phyloP scores from a whole-genome alignment of 2,113 vertebrate genomes.

The Boleophthalmus pectinirostris region DNA sequence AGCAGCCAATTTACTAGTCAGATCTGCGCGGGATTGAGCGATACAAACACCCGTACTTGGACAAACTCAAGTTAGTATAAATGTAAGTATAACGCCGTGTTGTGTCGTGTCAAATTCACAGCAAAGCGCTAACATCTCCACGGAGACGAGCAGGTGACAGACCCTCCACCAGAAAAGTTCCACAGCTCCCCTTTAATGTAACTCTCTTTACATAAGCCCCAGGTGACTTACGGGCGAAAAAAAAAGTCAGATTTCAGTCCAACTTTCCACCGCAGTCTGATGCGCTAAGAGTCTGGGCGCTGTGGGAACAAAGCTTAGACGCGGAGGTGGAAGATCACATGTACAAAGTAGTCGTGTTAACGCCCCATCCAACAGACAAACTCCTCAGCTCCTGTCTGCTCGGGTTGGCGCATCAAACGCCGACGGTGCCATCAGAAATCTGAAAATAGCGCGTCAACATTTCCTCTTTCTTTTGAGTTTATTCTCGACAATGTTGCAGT shows the following conservation, averaged over 20 bases:
- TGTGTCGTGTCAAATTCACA: too few relatives aligned
- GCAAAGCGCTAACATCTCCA: too few relatives aligned
- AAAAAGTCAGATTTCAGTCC: neutral
- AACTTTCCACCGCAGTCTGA: neutral
- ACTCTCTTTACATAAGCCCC: neutral
- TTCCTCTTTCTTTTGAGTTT: constrained; percentile 44
- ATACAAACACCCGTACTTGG: too few relatives aligned
- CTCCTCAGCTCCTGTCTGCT: constrained; percentile 36
- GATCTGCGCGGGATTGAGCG: too few relatives aligned
- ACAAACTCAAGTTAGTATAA: neutral
- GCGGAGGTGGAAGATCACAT: constrained; percentile 62
- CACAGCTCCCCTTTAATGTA: too few relatives aligned
- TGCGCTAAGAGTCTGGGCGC: constrained; percentile 25
- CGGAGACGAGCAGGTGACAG: too few relatives aligned
- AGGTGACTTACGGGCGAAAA: neutral
- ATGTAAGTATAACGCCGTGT: too few relatives aligned
- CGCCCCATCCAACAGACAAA: constrained; percentile 65
- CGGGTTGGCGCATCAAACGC: constrained; percentile 61
- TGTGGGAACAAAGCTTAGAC: constrained; percentile 51
- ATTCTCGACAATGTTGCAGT: constrained; percentile 67
- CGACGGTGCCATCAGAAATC: constrained; percentile 61
- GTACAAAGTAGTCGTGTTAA: constrained; percentile 64
- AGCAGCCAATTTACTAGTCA: too few relatives aligned
- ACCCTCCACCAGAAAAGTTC: too few relatives aligned
- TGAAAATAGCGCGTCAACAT: constrained; percentile 75